Conservation (phyloP, 2,797 vertebrate genomes). For the Mycteria americana region DNA sequence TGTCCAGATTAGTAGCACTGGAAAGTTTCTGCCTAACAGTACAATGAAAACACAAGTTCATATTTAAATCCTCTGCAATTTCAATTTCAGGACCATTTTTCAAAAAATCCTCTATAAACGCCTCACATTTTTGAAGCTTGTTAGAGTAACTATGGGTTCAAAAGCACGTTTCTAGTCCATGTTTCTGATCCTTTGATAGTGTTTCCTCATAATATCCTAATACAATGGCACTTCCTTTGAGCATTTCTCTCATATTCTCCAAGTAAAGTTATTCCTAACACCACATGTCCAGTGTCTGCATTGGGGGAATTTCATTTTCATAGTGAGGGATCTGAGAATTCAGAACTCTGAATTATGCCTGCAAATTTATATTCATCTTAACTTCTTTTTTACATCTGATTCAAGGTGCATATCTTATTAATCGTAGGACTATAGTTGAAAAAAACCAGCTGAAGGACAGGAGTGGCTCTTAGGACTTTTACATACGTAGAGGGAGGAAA, state of each 20-base stretch:
- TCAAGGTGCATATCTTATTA: background rate
- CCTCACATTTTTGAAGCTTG: background rate
- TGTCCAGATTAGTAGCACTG: background rate
- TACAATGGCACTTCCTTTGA: background rate
- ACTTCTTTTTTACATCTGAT: background rate
- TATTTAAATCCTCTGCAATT: background rate
- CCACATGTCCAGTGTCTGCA: background rate
- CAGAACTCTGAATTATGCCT: background rate
- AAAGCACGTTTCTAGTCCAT: background rate
- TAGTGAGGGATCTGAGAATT: background rate
- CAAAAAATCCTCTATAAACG: background rate
- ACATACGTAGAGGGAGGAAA: background rate
- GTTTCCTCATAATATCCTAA: background rate
- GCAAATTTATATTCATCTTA: background rate
- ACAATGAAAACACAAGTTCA: background rate
- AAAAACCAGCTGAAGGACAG: background rate
- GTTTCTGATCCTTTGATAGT: background rate
- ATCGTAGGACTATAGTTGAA: background rate
- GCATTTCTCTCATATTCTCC: background rate
- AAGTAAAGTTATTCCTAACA: background rate
- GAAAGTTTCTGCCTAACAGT: background rate
- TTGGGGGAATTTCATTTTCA: background rate
- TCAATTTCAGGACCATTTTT: background rate
- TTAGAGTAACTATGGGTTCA: background rate
- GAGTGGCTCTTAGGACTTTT: background rate